Percentiles rank a stretch among this genome's conserved stretches.
Conservation (phyloP, 2,888 invertebrate species). For the Limnephilus auricula region DNA sequence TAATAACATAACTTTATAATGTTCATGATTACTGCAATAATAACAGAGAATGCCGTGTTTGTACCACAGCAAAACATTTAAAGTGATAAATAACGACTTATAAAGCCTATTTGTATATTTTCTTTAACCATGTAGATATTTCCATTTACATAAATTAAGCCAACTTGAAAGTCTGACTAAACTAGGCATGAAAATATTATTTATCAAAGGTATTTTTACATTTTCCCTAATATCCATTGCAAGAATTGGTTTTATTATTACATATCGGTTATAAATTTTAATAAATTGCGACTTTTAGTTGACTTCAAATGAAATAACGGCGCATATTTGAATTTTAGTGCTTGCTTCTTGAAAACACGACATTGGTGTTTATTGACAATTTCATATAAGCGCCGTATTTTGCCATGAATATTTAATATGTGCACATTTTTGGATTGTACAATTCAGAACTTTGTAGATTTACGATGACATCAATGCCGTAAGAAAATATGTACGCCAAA, state of each 20-base stretch:
- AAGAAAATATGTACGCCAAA: not conserved
- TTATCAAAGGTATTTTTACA: not conserved
- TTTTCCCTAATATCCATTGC: not conserved
- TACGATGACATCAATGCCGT: not conserved
- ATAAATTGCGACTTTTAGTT: not conserved
- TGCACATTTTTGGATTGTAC: not conserved
- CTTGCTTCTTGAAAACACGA: not conserved
- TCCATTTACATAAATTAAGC: constrained; percentile 40
- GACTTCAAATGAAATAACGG: constrained; percentile 10
- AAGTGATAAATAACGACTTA: constrained; percentile 42
- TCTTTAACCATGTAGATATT: not conserved
- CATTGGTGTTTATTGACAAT: not conserved
- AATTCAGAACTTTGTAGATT: not conserved
- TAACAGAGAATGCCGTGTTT: constrained; percentile 2
- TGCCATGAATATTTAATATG: not conserved
- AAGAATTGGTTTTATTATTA: constrained; percentile 33
- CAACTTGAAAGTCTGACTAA: not conserved
- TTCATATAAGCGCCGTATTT: not conserved
- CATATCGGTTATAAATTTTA: not conserved
- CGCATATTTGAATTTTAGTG: not conserved
- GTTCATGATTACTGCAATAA: not conserved
- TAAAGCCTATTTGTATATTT: constrained; percentile 46
- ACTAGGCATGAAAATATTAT: not conserved
- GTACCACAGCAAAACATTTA: not conserved
- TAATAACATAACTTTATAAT: not conserved